phyloP scores from a whole-genome alignment of 2,113 vertebrate genomes.

The Limnothrissa miodon region DNA sequence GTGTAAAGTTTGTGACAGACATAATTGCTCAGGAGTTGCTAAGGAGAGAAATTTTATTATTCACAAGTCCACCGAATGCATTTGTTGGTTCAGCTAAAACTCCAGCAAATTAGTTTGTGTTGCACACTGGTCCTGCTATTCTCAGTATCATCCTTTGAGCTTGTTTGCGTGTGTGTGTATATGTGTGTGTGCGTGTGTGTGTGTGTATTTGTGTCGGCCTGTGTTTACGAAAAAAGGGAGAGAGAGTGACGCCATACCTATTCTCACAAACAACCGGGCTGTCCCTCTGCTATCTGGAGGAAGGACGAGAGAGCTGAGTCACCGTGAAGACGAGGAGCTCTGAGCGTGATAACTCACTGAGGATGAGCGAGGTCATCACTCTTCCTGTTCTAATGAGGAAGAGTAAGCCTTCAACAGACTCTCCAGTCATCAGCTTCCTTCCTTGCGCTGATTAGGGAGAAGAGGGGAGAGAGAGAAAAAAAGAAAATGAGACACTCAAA shows the following conservation, averaged over 20 bases:
- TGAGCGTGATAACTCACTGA: conserved; percentile 51
- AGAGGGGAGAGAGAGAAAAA: conserved; percentile 18
- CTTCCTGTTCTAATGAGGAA: conserved; percentile 63
- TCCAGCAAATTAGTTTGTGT: neutral
- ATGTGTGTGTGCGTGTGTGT: neutral
- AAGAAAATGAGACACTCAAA: conserved; percentile 20
- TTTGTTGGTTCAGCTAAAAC: neutral
- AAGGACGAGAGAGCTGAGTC: conserved; percentile 62
- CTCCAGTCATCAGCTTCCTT: conserved; percentile 58
- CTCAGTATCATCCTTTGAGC: conserved; percentile 3
- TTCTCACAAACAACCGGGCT: conserved; percentile 36
- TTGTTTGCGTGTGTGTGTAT: neutral
- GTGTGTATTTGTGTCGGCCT: neutral
- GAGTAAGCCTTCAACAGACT: conserved; percentile 45
- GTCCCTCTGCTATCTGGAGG: conserved; percentile 55
- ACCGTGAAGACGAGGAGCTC: conserved; percentile 43
- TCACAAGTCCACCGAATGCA: neutral
- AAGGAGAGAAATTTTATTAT: neutral
- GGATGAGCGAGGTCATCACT: conserved; percentile 61
- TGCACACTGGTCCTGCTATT: neutral
- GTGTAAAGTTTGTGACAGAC: neutral
- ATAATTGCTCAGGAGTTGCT: neutral
- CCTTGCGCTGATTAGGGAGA: conserved; percentile 48
- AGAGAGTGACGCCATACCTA: conserved; percentile 40
- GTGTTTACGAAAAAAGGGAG: neutral